Base-by-base conservation (phyloP, 2,888 invertebrate species). In the Silvanus unidentatus region DNA sequence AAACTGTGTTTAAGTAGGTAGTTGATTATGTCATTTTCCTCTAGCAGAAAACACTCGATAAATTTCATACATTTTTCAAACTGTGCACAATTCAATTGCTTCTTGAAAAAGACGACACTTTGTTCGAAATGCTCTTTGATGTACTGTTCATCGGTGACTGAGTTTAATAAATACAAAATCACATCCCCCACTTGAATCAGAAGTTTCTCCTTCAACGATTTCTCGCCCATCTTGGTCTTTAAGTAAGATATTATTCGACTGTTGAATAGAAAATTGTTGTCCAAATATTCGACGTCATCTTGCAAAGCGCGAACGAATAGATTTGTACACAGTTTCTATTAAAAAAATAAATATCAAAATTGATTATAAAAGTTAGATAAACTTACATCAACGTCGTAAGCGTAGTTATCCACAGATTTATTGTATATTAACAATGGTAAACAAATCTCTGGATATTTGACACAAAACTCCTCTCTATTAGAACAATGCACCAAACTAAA, bases 401-500 rank as follows among this genome's bases (percentile, higher is more conserved):
- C 32, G n/a, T n/a, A 32, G 32, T 3, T 32, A 5, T 5, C 4
- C 32, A 32, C 3, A 32, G 32, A 32, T 8, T 32, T 32, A 3
- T 32, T 36, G 2, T 22, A 3, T 22, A 22, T 53, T 1, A 39
- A 44, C 38, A 51, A 39, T 14, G 39, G 36, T n/a, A 52, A 40
- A 35, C n/a, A 53, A 44, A 27, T 45, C 27, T 40, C 49, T 45
- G 11, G 56, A 55, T 10, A 49, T 52, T 39, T 40, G 38, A 14
- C 52, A 40, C 9, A 64, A 42, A 48, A 50, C 55, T 27, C 50
- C 45, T 16, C 69, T 58, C 1, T 69, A 76, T 54, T 34, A 73
- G 57, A 0, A 73, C 70, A 6, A 73, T 63, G 27, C 78, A 64
- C 64, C 28, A 74, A 54, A 11, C 48, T 47, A 51, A 62, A 71